Percentiles rank a stretch among this genome's conserved stretches.
phyloP scores from a whole-genome alignment of 2,797 vertebrate genomes.

The Gallirallus australis region DNA sequence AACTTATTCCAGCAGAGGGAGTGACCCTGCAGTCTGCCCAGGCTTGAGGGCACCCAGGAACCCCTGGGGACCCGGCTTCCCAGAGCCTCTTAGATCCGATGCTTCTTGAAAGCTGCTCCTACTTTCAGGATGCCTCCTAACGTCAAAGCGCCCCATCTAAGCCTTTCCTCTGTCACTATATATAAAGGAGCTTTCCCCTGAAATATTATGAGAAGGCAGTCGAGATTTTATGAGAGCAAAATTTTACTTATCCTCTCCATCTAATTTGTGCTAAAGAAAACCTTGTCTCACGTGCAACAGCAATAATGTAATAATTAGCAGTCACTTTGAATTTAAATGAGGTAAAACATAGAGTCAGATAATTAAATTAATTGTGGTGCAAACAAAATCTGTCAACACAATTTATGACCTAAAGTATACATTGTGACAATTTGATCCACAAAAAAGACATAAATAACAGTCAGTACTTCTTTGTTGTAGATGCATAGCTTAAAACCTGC shows the following conservation, averaged over 20 bases:
- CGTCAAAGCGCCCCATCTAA: rapidly evolving
- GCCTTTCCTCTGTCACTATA: not conserved
- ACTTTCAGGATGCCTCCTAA: not conserved
- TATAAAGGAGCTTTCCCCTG: not conserved
- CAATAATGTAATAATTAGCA: not conserved
- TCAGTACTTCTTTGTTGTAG: not conserved
- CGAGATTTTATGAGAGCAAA: not conserved
- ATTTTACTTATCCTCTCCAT: not conserved
- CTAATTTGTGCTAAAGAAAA: not conserved
- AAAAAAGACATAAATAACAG: not conserved
- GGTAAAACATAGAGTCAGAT: not conserved
- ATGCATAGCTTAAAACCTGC: not conserved
- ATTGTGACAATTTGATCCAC: not conserved
- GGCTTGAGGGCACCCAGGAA: not conserved
- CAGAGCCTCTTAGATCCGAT: not conserved
- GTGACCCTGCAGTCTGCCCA: not conserved
- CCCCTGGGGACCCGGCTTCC: not conserved
- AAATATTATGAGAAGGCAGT: not conserved
- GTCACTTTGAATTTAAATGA: not conserved
- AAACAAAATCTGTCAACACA: not conserved
- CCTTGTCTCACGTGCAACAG: not conserved
- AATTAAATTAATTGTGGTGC: not conserved
- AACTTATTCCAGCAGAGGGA: not conserved
- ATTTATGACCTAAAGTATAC: not conserved
- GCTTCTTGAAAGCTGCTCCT: not conserved